Evolutionary conservation across 2,113 vertebrate species (phyloP).

Genomic region (Dermatemys mawii): DNA sequence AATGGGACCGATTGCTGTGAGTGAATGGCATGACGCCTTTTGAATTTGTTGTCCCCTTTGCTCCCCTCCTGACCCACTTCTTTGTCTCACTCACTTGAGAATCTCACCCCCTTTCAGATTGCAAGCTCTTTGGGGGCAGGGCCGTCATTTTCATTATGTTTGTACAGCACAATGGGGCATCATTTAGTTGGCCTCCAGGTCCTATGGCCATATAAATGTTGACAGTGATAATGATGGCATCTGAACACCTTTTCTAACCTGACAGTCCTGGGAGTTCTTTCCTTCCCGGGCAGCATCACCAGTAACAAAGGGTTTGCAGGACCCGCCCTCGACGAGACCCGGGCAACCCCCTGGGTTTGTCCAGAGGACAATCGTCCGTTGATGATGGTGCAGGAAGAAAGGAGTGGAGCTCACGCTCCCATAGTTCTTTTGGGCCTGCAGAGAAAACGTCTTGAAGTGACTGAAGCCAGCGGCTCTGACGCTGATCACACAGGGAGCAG

Average conservation of each 20-base stretch:
- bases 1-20: too few relatives aligned
- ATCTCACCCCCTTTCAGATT: too few relatives aligned
- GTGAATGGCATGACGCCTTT: too few relatives aligned
- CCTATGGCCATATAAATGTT: neutral
- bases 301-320: neutral
- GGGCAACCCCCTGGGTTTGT: neutral
- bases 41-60: too few relatives aligned
- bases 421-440: neutral
- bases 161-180: too few relatives aligned
- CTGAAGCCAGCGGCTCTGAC: too few relatives aligned
- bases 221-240: constrained; percentile 44
- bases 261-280: neutral
- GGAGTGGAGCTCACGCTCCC: neutral
- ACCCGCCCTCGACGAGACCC: neutral
- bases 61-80: too few relatives aligned
- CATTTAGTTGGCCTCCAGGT: too few relatives aligned
- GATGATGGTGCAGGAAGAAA: neutral
- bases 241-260: constrained; percentile 8
- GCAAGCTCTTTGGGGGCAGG: too few relatives aligned
- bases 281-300: neutral
- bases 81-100: too few relatives aligned
- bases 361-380: neutral
- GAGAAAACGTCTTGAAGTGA: neutral
- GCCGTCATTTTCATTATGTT: too few relatives aligned
- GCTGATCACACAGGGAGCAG: neutral